Percentiles rank a stretch among this genome's conserved stretches.
These are phyloP conservation scores for Silurus asotus DNA, from an alignment of 2,113 vertebrate genomes.

Conservation along the genomic window DNA sequence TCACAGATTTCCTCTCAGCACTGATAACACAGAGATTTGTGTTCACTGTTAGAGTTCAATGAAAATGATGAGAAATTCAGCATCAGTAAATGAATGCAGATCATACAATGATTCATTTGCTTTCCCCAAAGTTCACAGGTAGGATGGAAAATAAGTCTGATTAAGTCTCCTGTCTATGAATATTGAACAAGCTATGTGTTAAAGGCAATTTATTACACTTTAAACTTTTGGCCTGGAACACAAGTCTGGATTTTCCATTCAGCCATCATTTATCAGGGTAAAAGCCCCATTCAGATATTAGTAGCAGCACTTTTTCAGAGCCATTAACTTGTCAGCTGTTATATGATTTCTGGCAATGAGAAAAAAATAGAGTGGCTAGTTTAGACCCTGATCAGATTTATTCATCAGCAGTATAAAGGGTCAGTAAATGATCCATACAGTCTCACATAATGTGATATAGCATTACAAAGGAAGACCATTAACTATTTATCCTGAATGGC, in stretches of 20 bases:
- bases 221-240: constrained; percentile 40
- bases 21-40: constrained; percentile 15
- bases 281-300: constrained; percentile 40
- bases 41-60: constrained; percentile 7
- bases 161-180: constrained; percentile 29
- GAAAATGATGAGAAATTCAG: background rate
- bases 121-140: constrained; percentile 24
- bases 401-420: background rate
- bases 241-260: constrained; percentile 47
- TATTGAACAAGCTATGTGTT: constrained; percentile 26
- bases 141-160: constrained; percentile 16
- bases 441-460: background rate
- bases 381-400: constrained; percentile 1
- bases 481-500: background rate
- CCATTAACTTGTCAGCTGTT: constrained; percentile 43
- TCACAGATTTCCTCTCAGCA: constrained; percentile 45
- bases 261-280: constrained; percentile 41
- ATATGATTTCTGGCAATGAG: constrained; percentile 16
- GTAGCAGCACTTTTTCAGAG: constrained; percentile 41
- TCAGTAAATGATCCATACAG: background rate
- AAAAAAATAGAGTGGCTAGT: background rate
- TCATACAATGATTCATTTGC: constrained; percentile 1
- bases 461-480: background rate
- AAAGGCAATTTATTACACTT: constrained; percentile 39
- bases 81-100: background rate